Percentiles rank a stretch among this genome's conserved stretches.
These are phyloP conservation scores for Cichlasoma orientale DNA, from an alignment of 2,797 vertebrate genomes.

Conservation along the genomic window DNA sequence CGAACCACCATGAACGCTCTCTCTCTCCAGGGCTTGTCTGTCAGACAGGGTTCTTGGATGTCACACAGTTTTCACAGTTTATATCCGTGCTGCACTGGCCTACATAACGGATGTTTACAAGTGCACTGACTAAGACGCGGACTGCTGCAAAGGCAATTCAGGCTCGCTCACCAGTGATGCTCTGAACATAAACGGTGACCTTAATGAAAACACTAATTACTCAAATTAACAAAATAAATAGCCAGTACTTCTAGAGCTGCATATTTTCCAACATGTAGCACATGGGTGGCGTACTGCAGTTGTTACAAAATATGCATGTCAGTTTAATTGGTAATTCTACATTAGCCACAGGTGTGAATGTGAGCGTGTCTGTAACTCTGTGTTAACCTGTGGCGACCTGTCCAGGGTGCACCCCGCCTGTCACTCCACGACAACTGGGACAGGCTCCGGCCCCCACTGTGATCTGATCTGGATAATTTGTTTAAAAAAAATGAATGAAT, in stretches of 20 bases:
- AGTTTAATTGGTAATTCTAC: not conserved
- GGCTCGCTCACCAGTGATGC: not conserved
- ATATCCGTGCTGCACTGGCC: conserved; percentile 35
- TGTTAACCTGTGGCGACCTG: not conserved
- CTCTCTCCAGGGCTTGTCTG: conserved; percentile 29
- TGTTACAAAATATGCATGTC: not conserved
- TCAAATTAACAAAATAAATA: conserved; percentile 14
- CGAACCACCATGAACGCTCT: conserved; percentile 33
- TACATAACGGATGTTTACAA: conserved; percentile 53
- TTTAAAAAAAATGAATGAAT: not conserved
- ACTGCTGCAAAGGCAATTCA: conserved; percentile 13
- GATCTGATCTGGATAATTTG: not conserved
- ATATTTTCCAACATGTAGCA: not conserved
- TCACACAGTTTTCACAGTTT: conserved; percentile 39
- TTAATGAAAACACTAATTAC: conserved; percentile 11
- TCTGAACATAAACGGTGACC: conserved; percentile 19
- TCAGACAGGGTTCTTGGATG: conserved; percentile 42
- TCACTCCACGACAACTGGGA: not conserved
- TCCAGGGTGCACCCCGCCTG: not conserved
- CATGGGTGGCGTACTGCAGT: not conserved
- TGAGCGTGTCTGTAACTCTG: not conserved
- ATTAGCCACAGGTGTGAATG: not conserved
- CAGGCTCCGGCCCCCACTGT: not conserved
- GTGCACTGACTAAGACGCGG: conserved; percentile 22
- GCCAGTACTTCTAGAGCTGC: not conserved